Evolutionary conservation across 2,113 vertebrate species (phyloP).

Genomic region (Pseudorasbora parva): DNA sequence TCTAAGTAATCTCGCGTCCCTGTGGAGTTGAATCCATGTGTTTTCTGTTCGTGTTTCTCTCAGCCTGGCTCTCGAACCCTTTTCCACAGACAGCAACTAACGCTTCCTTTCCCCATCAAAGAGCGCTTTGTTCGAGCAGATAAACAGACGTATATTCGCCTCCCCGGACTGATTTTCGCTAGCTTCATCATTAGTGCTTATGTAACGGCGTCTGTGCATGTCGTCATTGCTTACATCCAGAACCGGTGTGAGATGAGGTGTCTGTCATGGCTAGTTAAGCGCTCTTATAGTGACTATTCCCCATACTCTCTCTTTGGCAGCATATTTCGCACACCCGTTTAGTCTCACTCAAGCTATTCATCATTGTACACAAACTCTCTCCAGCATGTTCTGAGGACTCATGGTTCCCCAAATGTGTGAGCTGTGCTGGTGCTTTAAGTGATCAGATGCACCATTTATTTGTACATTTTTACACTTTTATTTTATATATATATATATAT

Average conservation of each 20-base stretch:
- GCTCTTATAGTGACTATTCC: slow-evolving; percentile 29
- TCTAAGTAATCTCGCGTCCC: neutral
- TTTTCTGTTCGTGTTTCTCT: slow-evolving; percentile 4
- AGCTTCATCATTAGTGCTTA: slow-evolving; percentile 65
- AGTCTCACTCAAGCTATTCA: slow-evolving; percentile 18
- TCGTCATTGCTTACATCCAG: slow-evolving; percentile 63
- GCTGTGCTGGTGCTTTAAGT: neutral
- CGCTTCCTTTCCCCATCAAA: neutral
- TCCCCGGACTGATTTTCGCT: neutral
- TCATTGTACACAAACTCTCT: slow-evolving; percentile 1
- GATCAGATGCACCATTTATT: neutral
- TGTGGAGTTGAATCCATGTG: slow-evolving; percentile 8
- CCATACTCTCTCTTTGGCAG: slow-evolving; percentile 60
- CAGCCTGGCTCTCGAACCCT: neutral
- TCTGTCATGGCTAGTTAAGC: slow-evolving; percentile 51
- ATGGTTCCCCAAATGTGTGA: neutral
- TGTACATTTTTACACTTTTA: no score
- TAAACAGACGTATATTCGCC: neutral
- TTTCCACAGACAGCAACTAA: slow-evolving; percentile 1
- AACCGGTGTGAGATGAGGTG: slow-evolving; percentile 21
- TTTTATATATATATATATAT: no score
- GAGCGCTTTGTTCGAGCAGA: slow-evolving; percentile 24
- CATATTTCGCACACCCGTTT: slow-evolving; percentile 37
- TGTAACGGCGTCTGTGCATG: slow-evolving; percentile 62
- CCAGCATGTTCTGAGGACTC: neutral